Base-by-base conservation (phyloP, 2,113 vertebrate species). In the Isurus oxyrinchus region DNA sequence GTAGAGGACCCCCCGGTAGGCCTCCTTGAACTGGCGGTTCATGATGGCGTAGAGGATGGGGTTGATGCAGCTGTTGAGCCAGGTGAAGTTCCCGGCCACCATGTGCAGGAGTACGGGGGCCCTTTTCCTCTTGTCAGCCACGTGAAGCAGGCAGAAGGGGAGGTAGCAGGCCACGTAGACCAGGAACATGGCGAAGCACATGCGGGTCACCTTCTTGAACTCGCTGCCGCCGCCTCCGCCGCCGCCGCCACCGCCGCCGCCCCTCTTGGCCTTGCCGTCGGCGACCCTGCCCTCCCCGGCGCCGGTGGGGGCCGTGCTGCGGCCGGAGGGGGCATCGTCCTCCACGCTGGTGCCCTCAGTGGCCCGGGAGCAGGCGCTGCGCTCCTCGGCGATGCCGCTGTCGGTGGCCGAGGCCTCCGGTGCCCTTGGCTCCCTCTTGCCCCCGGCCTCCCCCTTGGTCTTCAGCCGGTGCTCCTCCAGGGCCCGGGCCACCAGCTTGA, bases 41-140 rank as follows among this genome's bases (percentile, higher is more conserved):
- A 99, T 98, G 96, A 98, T 98, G 0, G 98, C 98, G 1, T 99
- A 99, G 87, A 99, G 98, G 55, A 99, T 94, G 0, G 98, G 98
- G 97, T 99, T 99, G 96, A 99, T 98, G 96, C 98, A 99, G 96
- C 98, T 98, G 96, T 98, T 99, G 96, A 99, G 98, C 98, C 99
- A 99, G 61, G 98, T 99, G 96, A 99, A 97, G 97, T 99, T 99
- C 88, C 98, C 98, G 23, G 98, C 98, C 21, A 99, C 97, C 98
- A 99, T 98, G 97, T 99, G 98, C 53, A 98, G 61, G 0, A 98
- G 97, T 31, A 97, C 98, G 0, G 98, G 99, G 25, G 98, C 98
- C 0, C 59, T 96, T 76, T 97, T 98, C 0, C n/a, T 96, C 95
- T 98, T 97, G 96, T 99, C 98, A 0, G 97, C 97, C 69, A 98